These are phyloP conservation scores for Drosophila ironensis DNA, from an alignment of 1,140 invertebrate species.

Conservation along the genomic window DNA sequence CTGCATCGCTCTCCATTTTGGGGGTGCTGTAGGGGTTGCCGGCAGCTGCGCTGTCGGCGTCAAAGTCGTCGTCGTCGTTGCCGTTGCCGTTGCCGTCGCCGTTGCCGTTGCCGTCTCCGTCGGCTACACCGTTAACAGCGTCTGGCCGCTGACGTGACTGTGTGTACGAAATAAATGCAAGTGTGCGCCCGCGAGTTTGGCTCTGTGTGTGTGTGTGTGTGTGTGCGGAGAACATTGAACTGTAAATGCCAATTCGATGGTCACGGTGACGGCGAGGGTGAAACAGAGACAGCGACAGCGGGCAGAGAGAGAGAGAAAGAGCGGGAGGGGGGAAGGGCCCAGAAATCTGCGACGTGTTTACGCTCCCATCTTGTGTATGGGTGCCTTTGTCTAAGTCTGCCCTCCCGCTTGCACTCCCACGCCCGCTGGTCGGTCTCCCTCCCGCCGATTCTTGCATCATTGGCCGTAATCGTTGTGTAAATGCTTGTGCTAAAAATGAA, in stretches of 20 bases:
- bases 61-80: conserved; percentile 6
- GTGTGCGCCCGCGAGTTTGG: not conserved
- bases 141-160: conserved; percentile 64
- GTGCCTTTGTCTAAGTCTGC: conserved; percentile 50
- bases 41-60: conserved; percentile 50
- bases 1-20: conserved; percentile 30
- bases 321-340: too few relatives aligned
- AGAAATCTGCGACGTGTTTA: conserved; percentile 56
- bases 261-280: conserved; percentile 67
- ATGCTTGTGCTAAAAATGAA: conserved; percentile 66
- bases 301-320: conserved; percentile 3
- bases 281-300: conserved; percentile 2
- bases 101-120: not conserved
- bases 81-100: conserved; percentile 66
- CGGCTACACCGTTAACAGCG: conserved; percentile 53
- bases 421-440: not conserved
- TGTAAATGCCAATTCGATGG: conserved; percentile 78
- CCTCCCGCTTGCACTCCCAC: conserved; percentile 9
- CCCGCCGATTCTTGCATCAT: conserved; percentile 72
- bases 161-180: not conserved
- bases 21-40: conserved; percentile 68
- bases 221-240: conserved; percentile 70
- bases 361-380: conserved; percentile 30
- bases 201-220: conserved; percentile 12
- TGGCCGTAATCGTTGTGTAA: conserved; percentile 72